Conservation (phyloP, 2,888 invertebrate genomes). For the Perizoma affinitatum region DNA sequence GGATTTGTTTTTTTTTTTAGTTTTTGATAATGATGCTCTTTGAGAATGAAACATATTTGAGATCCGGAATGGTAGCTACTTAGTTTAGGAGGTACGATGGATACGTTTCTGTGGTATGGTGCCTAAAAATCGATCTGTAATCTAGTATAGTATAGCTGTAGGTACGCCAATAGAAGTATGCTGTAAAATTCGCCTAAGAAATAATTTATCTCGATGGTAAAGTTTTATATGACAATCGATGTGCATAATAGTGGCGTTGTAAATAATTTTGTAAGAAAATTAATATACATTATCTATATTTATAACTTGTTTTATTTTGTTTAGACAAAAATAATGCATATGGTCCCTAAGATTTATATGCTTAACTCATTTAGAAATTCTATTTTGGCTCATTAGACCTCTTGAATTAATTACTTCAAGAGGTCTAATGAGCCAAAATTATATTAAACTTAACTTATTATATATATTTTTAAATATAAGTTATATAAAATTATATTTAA, state of each 20-base stretch:
- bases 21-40: too few relatives aligned
- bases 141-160: conserved; percentile 50
- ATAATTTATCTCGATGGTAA: conserved; percentile 77
- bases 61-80: conserved; percentile 10
- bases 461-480: too few relatives aligned
- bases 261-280: conserved; percentile 81
- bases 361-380: too few relatives aligned
- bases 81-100: conserved; percentile 11
- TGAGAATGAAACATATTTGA: not conserved
- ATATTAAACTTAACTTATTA: too few relatives aligned
- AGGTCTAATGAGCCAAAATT: too few relatives aligned
- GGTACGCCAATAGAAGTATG: conserved; percentile 38
- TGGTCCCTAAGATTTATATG: too few relatives aligned
- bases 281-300: conserved; percentile 81
- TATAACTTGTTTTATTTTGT: conserved; percentile 58
- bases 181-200: conserved; percentile 73
- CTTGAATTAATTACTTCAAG: too few relatives aligned
- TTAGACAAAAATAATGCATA: not conserved
- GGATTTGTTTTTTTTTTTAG: too few relatives aligned
- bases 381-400: too few relatives aligned
- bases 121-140: conserved; percentile 57
- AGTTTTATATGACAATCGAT: conserved; percentile 78
- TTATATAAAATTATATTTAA: too few relatives aligned
- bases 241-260: conserved; percentile 80
- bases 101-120: conserved; percentile 62